These are phyloP conservation scores for Corythoichthys haematopterus DNA, from an alignment of 2,113 vertebrate genomes.

Conservation along the genomic window DNA sequence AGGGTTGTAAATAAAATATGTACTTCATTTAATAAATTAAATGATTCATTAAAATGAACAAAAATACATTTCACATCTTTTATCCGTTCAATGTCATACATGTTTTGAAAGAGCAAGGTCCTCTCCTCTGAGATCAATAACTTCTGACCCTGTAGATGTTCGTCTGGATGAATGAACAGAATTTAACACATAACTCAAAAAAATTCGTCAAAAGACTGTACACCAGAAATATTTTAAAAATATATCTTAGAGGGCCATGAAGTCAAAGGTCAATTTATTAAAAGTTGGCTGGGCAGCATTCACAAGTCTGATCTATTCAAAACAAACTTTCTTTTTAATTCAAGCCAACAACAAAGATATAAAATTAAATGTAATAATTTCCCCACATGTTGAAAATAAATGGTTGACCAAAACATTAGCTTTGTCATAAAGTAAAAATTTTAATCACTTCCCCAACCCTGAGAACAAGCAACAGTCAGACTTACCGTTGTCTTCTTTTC, in stretches of 20 bases:
- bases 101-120: background rate
- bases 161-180: background rate
- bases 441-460: no score
- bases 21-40: background rate
- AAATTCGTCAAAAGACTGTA: background rate
- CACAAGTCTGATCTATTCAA: no score
- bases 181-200: background rate
- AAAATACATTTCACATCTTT: background rate
- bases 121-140: background rate
- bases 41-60: background rate
- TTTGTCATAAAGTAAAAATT: no score
- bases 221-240: background rate
- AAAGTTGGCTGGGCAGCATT: background rate
- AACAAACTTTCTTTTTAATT: no score
- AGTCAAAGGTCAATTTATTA: background rate
- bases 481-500: no score
- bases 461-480: no score
- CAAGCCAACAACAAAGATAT: no score
- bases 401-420: no score
- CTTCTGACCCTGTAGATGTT: background rate
- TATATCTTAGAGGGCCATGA: background rate
- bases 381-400: no score
- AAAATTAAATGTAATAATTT: no score
- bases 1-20: background rate
- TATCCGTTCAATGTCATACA: background rate